These are phyloP conservation scores for Dipodomys ordii DNA, from an alignment of 2,113 vertebrate species.

Conservation along the genomic window DNA sequence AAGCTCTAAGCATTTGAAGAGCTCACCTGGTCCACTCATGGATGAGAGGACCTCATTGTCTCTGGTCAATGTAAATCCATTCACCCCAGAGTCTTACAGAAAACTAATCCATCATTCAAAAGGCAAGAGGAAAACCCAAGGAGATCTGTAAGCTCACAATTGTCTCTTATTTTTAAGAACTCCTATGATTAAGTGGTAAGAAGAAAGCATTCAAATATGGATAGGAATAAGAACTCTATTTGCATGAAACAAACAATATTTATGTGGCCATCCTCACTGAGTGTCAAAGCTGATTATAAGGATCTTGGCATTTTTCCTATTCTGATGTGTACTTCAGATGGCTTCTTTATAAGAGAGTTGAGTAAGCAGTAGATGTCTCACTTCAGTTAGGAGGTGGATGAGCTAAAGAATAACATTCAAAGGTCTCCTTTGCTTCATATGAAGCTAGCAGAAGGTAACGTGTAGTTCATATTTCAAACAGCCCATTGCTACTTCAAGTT, in stretches of 20 bases:
- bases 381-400: background rate
- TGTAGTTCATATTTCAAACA: background rate
- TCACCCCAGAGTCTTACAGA: constrained; percentile 92
- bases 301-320: background rate
- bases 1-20: constrained; percentile 82
- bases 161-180: background rate
- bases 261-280: background rate
- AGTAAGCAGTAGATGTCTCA: background rate
- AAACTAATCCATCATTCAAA: constrained; percentile 81
- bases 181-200: background rate
- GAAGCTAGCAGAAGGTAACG: background rate
- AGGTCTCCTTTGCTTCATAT: background rate
- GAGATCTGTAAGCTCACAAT: constrained; percentile 83
- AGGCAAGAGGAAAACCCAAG: constrained; percentile 87
- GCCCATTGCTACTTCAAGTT: background rate
- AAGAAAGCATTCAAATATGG: background rate
- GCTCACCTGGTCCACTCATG: constrained; percentile 73
- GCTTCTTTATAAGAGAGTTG: background rate
- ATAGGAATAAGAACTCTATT: background rate
- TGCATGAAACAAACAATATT: background rate
- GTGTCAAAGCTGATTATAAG: background rate
- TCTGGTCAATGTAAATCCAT: constrained; percentile 96
- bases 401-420: background rate
- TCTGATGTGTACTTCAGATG: background rate
- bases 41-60: constrained; percentile 80